These are phyloP conservation scores for Etheostoma perlongum DNA, from an alignment of 2,797 vertebrate genomes.

Conservation along the genomic window DNA sequence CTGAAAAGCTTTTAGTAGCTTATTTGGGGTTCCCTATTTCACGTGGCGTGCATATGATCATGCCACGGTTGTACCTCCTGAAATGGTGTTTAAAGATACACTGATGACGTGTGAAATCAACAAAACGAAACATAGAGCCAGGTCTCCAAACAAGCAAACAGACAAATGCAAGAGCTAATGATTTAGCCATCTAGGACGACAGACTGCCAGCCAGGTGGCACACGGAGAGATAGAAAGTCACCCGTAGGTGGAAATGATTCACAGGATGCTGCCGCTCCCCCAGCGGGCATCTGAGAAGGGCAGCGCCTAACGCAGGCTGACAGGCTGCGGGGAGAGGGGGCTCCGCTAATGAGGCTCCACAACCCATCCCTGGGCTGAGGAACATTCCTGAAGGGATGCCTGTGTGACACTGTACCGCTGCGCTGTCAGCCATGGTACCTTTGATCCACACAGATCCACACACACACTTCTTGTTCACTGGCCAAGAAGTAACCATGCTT, in stretches of 20 bases:
- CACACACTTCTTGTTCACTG: constrained; percentile 60
- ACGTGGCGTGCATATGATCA: too few species aligned
- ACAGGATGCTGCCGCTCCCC: constrained; percentile 71
- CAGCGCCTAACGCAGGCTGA: constrained; percentile 90
- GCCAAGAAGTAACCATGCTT: constrained; percentile 68
- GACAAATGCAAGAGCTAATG: neutral
- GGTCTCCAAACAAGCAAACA: neutral
- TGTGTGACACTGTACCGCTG: constrained; percentile 84
- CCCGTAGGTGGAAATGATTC: constrained; percentile 70
- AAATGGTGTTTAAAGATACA: too few species aligned
- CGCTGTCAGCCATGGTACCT: constrained; percentile 70
- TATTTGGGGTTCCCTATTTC: too few species aligned
- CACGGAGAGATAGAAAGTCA: constrained; percentile 57
- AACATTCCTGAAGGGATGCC: constrained; percentile 86
- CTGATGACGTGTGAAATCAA: too few species aligned
- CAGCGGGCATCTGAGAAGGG: constrained; percentile 83
- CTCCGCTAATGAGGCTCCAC: constrained; percentile 88
- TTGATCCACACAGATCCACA: constrained; percentile 73
- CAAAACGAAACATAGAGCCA: too few species aligned
- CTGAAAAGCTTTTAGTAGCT: too few species aligned
- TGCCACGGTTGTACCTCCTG: too few species aligned
- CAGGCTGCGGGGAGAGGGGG: constrained; percentile 84
- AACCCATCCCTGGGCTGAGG: constrained; percentile 87
- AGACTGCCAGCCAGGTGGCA: constrained; percentile 57
- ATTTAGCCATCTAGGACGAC: constrained; percentile 11